These are phyloP conservation scores for Ptilonorhynchus violaceus DNA, from an alignment of 2,113 vertebrate genomes.

Conservation along the genomic window DNA sequence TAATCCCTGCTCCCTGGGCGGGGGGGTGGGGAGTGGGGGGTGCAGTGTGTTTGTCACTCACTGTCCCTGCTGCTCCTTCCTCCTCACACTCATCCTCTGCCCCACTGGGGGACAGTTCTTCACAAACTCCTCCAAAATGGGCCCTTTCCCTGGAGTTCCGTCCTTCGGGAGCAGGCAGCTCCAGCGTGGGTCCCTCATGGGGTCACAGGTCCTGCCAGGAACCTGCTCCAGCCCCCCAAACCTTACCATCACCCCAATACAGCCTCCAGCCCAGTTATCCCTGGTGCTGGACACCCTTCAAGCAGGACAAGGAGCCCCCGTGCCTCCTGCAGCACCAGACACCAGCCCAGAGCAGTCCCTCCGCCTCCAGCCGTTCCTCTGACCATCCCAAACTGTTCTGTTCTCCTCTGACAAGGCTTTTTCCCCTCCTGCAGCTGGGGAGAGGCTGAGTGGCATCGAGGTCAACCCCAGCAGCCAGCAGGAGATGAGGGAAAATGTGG, in stretches of 20 bases:
- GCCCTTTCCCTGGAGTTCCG: not conserved
- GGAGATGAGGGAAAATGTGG: conserved; percentile 92
- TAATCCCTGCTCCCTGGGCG: not conserved
- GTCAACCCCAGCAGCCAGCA: conserved; percentile 81
- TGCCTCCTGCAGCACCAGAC: not conserved
- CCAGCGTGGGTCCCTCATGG: accelerated
- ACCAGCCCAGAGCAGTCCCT: not conserved
- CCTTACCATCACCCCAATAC: accelerated
- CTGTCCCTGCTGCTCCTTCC: not conserved
- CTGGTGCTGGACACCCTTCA: not conserved
- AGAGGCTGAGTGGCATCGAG: conserved; percentile 82
- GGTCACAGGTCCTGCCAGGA: not conserved
- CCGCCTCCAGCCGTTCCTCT: not conserved
- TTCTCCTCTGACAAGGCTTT: not conserved
- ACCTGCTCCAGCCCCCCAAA: not conserved
- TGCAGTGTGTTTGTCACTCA: accelerated
- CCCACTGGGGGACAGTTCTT: no score
- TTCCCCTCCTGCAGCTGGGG: conserved; percentile 79
- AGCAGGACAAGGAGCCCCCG: not conserved
- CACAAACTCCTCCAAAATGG: not conserved
- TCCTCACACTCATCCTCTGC: not conserved
- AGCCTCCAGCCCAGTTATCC: not conserved
- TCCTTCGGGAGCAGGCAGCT: not conserved
- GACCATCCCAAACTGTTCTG: not conserved
- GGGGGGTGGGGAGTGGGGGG: not conserved